Conservation (phyloP, 2,797 vertebrate genomes). For the Liparis tanakae region DNA sequence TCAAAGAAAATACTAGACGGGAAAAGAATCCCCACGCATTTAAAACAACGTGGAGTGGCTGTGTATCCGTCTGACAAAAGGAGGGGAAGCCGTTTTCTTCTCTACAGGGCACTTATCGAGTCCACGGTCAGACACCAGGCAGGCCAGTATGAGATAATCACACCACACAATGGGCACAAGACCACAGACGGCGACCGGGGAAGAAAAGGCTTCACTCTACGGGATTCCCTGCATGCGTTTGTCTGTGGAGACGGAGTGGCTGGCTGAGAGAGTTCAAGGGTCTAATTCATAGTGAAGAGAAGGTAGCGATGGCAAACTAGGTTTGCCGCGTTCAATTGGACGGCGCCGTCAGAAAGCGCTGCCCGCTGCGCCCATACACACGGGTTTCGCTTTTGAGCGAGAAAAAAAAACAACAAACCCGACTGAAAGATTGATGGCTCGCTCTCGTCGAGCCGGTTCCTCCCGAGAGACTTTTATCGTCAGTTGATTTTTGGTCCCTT, state of each 20-base stretch:
- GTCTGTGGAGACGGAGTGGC: slow-evolving; percentile 43
- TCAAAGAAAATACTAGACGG: slow-evolving; percentile 52
- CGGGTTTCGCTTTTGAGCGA: slow-evolving; percentile 28
- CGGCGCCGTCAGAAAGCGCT: slow-evolving; percentile 28
- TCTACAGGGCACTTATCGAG: slow-evolving; percentile 68
- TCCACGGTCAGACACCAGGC: slow-evolving; percentile 67
- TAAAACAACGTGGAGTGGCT: slow-evolving; percentile 66
- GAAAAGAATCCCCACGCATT: slow-evolving; percentile 42
- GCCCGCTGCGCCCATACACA: slow-evolving; percentile 27
- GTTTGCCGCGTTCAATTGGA: slow-evolving; percentile 58
- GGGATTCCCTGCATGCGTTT: slow-evolving; percentile 63
- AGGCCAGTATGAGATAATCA: slow-evolving; percentile 72
- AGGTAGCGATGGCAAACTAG: slow-evolving; percentile 42
- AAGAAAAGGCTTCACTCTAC: slow-evolving; percentile 60
- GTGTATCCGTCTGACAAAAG: slow-evolving; percentile 51
- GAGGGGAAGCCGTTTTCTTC: slow-evolving; percentile 59
- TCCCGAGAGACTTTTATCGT: background rate
- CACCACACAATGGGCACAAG: slow-evolving; percentile 67
- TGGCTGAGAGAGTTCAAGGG: slow-evolving; percentile 56
- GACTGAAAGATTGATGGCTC: slow-evolving; percentile 26
- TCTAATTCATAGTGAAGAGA: slow-evolving; percentile 34
- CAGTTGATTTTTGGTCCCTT: background rate
- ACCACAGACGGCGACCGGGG: slow-evolving; percentile 55
- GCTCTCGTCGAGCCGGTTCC: slow-evolving; percentile 11
- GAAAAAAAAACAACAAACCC: slow-evolving; percentile 34